Percentiles rank a stretch among this genome's conserved stretches.
Evolutionary conservation across 2,113 vertebrate species (phyloP).

Genomic region (Tilapia sparmanii): DNA sequence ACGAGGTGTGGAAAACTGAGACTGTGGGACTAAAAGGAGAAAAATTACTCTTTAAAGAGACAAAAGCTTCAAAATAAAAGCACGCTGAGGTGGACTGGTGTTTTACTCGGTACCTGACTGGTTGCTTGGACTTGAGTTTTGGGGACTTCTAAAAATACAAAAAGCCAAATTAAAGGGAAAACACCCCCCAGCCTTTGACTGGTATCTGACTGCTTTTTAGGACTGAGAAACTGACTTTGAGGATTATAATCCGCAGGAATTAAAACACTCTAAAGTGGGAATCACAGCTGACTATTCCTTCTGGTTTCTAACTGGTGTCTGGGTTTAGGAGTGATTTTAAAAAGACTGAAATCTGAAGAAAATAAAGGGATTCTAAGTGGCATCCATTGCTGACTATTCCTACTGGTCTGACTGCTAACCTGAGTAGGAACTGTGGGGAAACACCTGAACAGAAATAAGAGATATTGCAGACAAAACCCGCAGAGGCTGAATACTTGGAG

Average conservation of each 20-base stretch:
- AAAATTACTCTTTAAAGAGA: background rate
- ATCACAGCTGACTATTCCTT: background rate
- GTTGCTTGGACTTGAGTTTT: background rate
- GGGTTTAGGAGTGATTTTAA: background rate
- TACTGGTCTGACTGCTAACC: background rate
- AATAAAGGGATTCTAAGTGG: background rate
- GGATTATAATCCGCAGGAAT: background rate
- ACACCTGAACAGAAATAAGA: background rate
- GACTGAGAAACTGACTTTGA: background rate
- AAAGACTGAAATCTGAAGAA: background rate
- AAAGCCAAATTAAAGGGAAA: background rate
- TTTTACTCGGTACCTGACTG: background rate
- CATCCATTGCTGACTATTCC: background rate
- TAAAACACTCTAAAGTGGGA: background rate
- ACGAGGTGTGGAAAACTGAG: background rate
- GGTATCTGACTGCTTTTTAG: background rate
- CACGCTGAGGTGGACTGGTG: background rate
- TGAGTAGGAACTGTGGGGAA: background rate
- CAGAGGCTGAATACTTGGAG: background rate
- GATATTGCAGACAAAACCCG: fast-evolving
- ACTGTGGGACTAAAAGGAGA: background rate
- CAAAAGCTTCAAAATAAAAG: background rate
- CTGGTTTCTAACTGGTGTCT: background rate
- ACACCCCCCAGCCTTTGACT: background rate
- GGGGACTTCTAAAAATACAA: background rate